Percentiles rank a stretch among this genome's conserved stretches.
Conservation (phyloP, 2,797 vertebrate genomes). For the Coregonus ussuriensis region DNA sequence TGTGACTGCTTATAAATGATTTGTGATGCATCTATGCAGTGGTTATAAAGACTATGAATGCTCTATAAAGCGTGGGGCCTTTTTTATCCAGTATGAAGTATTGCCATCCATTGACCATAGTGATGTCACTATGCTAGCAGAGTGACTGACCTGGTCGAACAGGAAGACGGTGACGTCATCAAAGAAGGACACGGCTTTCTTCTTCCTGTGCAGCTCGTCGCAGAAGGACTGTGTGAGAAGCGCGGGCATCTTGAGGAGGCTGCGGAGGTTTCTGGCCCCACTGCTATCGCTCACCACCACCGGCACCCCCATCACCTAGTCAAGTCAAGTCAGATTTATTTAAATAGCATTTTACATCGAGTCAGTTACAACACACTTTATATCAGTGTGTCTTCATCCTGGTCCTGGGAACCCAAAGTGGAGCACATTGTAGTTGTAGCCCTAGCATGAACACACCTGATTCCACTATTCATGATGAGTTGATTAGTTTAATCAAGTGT, state of each 20-base stretch:
- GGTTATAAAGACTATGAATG: no score
- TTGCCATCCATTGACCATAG: not conserved
- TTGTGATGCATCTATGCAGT: no score
- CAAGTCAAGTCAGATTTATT: not conserved
- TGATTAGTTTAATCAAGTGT: no score
- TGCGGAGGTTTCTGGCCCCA: conserved; percentile 83
- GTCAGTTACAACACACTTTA: no score
- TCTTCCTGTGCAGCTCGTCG: conserved; percentile 89
- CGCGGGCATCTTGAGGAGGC: conserved; percentile 91
- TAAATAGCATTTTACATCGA: no score
- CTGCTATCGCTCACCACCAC: conserved; percentile 92
- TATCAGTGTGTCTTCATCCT: no score
- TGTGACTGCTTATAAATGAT: no score
- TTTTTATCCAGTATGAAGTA: not conserved
- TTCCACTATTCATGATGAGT: no score
- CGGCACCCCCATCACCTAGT: conserved; percentile 72
- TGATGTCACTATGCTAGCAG: not conserved
- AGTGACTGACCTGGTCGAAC: conserved; percentile 90
- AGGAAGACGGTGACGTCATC: conserved; percentile 97
- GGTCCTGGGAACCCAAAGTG: not conserved
- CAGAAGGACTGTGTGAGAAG: conserved; percentile 83
- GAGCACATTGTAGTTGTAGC: no score
- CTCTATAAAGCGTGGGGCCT: no score
- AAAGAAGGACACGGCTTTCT: conserved; percentile 96
- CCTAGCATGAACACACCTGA: no score